Conservation (phyloP, 2,797 vertebrate species). For the Heterohyrax brucei region DNA sequence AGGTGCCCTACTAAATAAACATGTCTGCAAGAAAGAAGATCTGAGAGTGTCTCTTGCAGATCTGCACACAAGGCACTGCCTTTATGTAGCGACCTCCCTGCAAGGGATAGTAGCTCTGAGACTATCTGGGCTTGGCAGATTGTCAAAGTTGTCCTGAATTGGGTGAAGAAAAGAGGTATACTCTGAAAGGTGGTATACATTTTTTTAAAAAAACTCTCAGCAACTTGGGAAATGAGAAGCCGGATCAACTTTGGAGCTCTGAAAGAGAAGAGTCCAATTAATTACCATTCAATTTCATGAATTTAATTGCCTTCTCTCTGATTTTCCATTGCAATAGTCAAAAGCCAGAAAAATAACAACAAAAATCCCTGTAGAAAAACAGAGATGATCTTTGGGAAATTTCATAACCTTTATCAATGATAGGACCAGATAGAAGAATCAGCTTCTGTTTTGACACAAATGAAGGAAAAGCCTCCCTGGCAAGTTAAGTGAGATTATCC, state of each 20-base stretch:
- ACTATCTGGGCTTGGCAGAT: neutral
- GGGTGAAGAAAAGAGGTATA: neutral
- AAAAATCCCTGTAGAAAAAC: neutral
- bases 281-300: neutral
- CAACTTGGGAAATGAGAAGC: neutral
- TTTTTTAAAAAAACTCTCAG: neutral
- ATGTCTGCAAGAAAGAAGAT: neutral
- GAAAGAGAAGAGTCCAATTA: neutral
- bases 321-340: neutral
- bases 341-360: conserved; percentile 20
- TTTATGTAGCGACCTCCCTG: neutral
- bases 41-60: neutral
- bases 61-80: neutral
- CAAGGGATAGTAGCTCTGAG: neutral
- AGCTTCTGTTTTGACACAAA: conserved; percentile 5
- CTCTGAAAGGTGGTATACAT: neutral
- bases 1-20: neutral
- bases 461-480: neutral
- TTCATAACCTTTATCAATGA: conserved; percentile 11
- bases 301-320: neutral
- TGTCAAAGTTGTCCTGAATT: conserved; percentile 37
- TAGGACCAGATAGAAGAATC: neutral
- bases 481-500: neutral
- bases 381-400: neutral
- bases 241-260: neutral